Conservation (phyloP, 2,797 vertebrate genomes). For the Vespertilio murinus region DNA sequence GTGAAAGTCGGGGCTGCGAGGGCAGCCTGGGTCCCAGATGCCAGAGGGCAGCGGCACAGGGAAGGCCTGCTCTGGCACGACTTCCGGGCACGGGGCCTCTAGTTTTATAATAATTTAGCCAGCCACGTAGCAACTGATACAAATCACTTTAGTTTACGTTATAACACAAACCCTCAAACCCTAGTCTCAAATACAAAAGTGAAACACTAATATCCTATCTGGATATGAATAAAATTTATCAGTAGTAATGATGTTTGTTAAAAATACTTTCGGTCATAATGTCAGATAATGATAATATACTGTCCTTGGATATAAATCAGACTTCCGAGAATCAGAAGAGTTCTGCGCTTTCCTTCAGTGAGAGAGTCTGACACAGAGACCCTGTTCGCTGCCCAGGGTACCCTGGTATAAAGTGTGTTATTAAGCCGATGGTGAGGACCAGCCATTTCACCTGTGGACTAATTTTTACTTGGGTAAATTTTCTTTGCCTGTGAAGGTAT, state of each 20-base stretch:
- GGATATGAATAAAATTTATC: background rate
- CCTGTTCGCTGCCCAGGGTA: background rate
- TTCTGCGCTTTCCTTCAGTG: background rate
- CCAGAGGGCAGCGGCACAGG: too few relatives aligned
- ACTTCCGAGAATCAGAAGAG: background rate
- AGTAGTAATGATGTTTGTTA: constrained; percentile 21
- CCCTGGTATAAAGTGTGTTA: background rate
- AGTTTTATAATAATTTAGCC: background rate
- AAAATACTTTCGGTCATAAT: background rate
- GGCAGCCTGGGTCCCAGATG: too few relatives aligned
- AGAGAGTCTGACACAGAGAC: background rate
- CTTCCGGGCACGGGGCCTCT: too few relatives aligned
- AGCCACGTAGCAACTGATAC: background rate
- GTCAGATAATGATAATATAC: background rate
- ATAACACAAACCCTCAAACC: background rate
- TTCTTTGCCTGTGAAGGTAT: background rate
- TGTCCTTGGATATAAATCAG: background rate
- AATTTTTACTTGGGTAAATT: background rate
- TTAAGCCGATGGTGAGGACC: background rate
- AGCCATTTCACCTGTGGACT: background rate
- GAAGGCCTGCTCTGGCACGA: too few relatives aligned
- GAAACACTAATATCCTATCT: background rate
- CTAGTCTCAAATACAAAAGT: background rate
- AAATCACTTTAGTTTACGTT: background rate
- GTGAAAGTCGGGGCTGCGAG: too few relatives aligned